phyloP scores from a whole-genome alignment of 2,797 vertebrate species.

The Rhabdomys pumilio region DNA sequence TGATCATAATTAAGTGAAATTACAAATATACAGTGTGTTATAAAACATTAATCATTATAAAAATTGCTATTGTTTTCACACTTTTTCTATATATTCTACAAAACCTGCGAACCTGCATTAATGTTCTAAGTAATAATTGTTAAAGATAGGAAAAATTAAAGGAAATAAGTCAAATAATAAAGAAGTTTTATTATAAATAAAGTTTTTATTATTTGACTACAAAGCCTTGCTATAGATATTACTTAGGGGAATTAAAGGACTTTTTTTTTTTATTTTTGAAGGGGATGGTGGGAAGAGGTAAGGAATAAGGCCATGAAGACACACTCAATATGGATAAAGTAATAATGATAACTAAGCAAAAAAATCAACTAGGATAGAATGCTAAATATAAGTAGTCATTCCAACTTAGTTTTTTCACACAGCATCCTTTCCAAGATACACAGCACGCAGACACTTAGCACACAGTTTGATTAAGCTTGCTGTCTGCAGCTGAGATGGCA shows the following conservation, averaged over 20 bases:
- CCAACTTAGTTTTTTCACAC: constrained; percentile 18
- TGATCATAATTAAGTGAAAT: constrained; percentile 13
- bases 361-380: background rate
- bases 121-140: constrained; percentile 2
- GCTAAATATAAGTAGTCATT: background rate
- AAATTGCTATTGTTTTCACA: background rate
- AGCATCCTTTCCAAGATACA: background rate
- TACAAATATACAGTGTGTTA: background rate
- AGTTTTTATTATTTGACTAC: background rate
- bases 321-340: background rate
- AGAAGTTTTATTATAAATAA: background rate
- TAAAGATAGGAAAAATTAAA: constrained; percentile 17
- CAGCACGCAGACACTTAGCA: background rate
- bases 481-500: background rate
- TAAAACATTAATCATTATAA: background rate
- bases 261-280: no score
- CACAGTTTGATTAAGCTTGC: background rate
- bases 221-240: background rate
- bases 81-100: background rate
- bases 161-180: constrained; percentile 32
- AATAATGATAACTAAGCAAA: background rate
- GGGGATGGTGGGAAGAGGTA: background rate
- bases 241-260: background rate
- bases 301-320: constrained; percentile 14
- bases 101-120: background rate